Conservation (phyloP, 2,113 vertebrate species). For the Blennius ocellaris region DNA sequence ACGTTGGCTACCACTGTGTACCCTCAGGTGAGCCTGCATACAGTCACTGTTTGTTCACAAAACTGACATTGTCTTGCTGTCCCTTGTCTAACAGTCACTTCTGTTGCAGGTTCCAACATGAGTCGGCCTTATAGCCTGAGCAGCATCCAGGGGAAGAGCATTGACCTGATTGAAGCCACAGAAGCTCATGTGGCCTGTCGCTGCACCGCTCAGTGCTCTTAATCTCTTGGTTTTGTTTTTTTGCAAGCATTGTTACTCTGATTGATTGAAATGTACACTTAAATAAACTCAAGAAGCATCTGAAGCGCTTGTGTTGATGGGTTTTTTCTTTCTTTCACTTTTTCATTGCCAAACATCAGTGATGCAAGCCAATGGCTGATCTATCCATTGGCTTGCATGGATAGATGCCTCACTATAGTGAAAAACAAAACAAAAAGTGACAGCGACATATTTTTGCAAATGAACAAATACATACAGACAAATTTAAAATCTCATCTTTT, state of each 20-base stretch:
- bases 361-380: no score
- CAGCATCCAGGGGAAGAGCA: conserved; percentile 68
- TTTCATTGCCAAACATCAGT: no score
- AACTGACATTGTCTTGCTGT: neutral
- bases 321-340: neutral
- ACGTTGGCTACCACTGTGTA: conserved; percentile 81
- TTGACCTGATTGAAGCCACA: conserved; percentile 66
- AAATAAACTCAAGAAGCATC: conserved; percentile 43
- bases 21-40: conserved; percentile 74
- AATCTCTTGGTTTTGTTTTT: conserved; percentile 27
- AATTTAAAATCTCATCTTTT: no score
- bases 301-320: neutral
- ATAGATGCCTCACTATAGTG: no score
- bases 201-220: conserved; percentile 67
- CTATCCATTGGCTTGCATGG: no score
- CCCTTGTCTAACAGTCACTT: conserved; percentile 1
- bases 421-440: no score
- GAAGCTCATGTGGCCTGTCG: conserved; percentile 76
- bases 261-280: conserved; percentile 27
- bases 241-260: neutral
- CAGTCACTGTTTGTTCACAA: neutral
- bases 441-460: no score
- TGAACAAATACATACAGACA: no score
- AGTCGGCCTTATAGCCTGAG: conserved; percentile 36
- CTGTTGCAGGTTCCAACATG: conserved; percentile 64